Percentiles rank a stretch among this genome's conserved stretches.
phyloP scores from a whole-genome alignment of 92 coral and sea anemone genomes.

The Pocillopora grandis region DNA sequence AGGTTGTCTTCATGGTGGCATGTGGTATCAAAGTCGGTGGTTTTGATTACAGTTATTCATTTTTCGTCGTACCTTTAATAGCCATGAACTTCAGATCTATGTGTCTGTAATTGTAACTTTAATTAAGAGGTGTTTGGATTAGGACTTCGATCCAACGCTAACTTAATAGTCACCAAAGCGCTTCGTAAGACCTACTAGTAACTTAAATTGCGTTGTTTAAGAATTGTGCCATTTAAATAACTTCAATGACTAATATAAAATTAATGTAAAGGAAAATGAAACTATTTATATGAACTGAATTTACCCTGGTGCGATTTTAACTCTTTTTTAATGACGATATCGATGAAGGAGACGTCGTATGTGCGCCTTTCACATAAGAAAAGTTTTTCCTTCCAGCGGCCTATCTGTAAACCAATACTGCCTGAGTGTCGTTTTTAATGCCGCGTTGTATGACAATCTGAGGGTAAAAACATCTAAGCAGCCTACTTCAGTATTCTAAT shows the following conservation, averaged over 20 bases:
- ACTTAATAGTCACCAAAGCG: neutral
- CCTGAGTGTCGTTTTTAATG: too few relatives aligned
- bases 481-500: neutral
- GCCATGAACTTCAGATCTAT: neutral
- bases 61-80: neutral
- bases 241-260: too few relatives aligned
- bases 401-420: too few relatives aligned
- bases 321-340: too few relatives aligned
- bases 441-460: neutral
- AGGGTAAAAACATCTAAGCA: neutral
- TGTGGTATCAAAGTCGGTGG: neutral
- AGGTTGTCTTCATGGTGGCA: conserved; percentile 34
- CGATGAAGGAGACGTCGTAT: too few relatives aligned
- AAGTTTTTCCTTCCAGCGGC: too few relatives aligned
- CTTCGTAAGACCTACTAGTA: neutral
- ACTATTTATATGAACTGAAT: too few relatives aligned
- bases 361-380: too few relatives aligned
- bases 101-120: neutral
- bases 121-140: neutral
- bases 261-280: too few relatives aligned
- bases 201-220: too few relatives aligned
- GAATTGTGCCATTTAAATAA: too few relatives aligned
- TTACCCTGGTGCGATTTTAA: too few relatives aligned
- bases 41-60: neutral
- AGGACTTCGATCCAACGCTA: neutral